Conservation (phyloP, 2,797 vertebrate species). For the Percopsis omiscomaycus region DNA sequence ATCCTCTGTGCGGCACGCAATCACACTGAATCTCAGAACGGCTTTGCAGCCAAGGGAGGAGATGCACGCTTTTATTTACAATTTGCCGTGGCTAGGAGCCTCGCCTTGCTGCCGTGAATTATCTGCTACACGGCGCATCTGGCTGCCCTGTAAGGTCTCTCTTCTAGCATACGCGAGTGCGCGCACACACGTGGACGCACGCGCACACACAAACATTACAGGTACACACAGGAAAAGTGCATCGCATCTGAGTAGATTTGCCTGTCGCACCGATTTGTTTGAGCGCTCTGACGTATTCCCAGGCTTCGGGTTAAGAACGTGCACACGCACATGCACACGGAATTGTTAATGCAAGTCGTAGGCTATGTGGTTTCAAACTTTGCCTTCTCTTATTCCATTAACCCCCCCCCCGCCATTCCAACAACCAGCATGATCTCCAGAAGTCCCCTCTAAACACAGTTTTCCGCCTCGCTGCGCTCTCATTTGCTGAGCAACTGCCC, state of each 20-base stretch:
- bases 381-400: too few species aligned
- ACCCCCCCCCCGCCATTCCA: too few species aligned
- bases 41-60: neutral
- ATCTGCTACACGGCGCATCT: neutral
- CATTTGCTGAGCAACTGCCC: conserved; percentile 52
- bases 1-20: neutral
- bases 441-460: conserved; percentile 31
- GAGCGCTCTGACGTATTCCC: conserved; percentile 55
- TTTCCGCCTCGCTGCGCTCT: conserved; percentile 54
- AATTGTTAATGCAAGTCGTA: neutral
- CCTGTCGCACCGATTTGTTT: conserved; percentile 59
- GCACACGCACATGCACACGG: neutral
- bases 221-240: conserved; percentile 15
- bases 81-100: neutral
- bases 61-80: neutral
- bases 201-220: neutral
- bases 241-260: conserved; percentile 51
- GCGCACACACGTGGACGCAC: neutral
- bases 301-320: conserved; percentile 32
- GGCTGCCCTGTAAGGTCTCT: neutral
- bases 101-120: neutral
- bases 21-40: neutral
- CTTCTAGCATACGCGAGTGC: neutral
- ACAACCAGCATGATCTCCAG: too few species aligned
- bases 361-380: too few species aligned